These are phyloP conservation scores for Hypanus sabinus DNA, from an alignment of 2,113 vertebrate species.

Conservation along the genomic window DNA sequence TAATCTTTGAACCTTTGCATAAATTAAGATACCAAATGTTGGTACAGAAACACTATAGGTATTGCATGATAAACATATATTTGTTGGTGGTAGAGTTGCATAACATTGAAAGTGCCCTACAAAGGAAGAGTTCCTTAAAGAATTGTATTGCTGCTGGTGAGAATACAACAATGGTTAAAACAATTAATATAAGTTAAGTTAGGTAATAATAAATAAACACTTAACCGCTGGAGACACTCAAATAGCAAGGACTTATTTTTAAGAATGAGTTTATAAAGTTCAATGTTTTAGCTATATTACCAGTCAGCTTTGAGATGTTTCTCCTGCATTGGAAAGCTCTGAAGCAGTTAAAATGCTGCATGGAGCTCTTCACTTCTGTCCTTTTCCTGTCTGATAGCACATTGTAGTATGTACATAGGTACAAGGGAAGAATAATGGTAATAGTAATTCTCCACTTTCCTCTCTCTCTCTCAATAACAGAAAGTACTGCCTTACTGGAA, in stretches of 20 bases:
- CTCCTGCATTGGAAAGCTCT: background rate
- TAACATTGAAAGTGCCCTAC: background rate
- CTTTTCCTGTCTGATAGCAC: background rate
- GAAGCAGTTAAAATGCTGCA: background rate
- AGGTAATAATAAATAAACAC: background rate
- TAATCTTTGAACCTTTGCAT: background rate
- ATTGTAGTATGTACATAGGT: no score
- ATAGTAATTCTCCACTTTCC: background rate
- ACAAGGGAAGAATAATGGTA: background rate
- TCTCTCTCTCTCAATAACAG: no score
- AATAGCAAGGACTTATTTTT: background rate
- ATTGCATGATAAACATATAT: background rate
- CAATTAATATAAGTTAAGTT: no score
- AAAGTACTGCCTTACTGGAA: no score
- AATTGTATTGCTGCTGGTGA: background rate
- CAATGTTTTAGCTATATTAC: background rate
- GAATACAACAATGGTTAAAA: background rate
- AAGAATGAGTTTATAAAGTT: background rate
- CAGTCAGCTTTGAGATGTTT: background rate
- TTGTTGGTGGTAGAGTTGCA: background rate
- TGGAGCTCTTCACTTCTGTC: background rate
- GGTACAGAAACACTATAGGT: background rate
- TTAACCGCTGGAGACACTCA: background rate
- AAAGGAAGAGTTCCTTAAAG: background rate
- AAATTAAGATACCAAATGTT: background rate